These are phyloP conservation scores for Nephrocerus scutellatus DNA, from an alignment of 2,888 invertebrate species.

Conservation along the genomic window DNA sequence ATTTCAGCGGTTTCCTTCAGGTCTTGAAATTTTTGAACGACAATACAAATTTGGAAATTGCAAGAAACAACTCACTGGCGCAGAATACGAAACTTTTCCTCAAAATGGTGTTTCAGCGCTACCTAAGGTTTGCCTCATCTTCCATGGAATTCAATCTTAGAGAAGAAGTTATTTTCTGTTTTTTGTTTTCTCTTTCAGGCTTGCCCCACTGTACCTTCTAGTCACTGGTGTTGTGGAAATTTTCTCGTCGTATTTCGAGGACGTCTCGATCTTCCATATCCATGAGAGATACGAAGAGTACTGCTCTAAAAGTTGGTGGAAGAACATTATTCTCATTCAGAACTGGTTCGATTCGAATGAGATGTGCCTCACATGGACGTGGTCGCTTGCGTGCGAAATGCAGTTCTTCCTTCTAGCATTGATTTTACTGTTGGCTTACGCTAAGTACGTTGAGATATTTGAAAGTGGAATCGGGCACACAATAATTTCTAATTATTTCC, in stretches of 20 bases:
- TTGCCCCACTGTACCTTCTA: slow-evolving; percentile 43
- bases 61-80: slow-evolving; percentile 18
- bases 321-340: slow-evolving; percentile 31
- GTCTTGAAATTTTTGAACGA: slow-evolving; percentile 28
- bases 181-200: slow-evolving; percentile 25
- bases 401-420: slow-evolving; percentile 30
- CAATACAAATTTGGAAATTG: slow-evolving; percentile 20
- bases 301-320: slow-evolving; percentile 31
- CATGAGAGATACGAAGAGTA: slow-evolving; percentile 29
- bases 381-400: slow-evolving; percentile 36
- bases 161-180: too few relatives aligned
- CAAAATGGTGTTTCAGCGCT: slow-evolving; percentile 24
- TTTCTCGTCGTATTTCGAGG: slow-evolving; percentile 27
- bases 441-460: slow-evolving; percentile 23
- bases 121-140: slow-evolving; percentile 26
- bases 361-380: slow-evolving; percentile 36
- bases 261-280: slow-evolving; percentile 31
- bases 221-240: slow-evolving; percentile 34
- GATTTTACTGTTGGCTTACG: slow-evolving; percentile 26
- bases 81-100: slow-evolving; percentile 23
- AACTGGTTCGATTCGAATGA: slow-evolving; percentile 28
- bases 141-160: too few relatives aligned
- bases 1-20: slow-evolving; percentile 28
- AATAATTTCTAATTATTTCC: slow-evolving; percentile 1
- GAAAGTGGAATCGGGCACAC: neutral